Evolutionary conservation across 2,888 invertebrate genomes (phyloP).

Genomic region (Cotesia congregata): DNA sequence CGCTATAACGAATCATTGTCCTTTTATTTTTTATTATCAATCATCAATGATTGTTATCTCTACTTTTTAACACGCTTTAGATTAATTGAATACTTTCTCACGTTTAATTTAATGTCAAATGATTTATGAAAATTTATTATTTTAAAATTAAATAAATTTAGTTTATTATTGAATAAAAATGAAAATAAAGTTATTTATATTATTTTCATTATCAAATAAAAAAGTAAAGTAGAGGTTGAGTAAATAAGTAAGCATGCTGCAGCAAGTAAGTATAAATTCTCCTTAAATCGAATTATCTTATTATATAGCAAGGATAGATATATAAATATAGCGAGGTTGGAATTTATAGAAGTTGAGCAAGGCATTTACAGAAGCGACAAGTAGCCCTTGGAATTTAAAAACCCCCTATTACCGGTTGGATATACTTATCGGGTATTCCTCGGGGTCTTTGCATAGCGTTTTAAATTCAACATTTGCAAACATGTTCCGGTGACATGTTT

Average conservation of each 20-base stretch:
- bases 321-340: slow-evolving; percentile 20
- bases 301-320: not conserved
- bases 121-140: no score
- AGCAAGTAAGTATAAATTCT: not conserved
- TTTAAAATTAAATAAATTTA: not conserved
- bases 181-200: not conserved
- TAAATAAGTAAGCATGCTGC: not conserved
- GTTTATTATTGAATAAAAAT: not conserved
- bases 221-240: not conserved
- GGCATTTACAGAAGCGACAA: slow-evolving; percentile 5
- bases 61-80: not conserved
- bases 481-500: slow-evolving; percentile 64
- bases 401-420: not conserved
- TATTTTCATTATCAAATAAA: not conserved
- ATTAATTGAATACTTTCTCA: not conserved
- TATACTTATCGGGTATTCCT: slow-evolving; percentile 18
- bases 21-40: not conserved
- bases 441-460: slow-evolving; percentile 59
- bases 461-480: slow-evolving; percentile 62
- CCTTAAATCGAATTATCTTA: not conserved
- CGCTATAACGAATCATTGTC: not conserved
- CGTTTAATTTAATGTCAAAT: not conserved
- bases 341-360: slow-evolving; percentile 6
- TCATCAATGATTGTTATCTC: not conserved
- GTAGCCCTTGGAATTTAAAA: slow-evolving; percentile 27